Conservation (phyloP, 2,113 vertebrate genomes). For the Melanostigma gelatinosum region DNA sequence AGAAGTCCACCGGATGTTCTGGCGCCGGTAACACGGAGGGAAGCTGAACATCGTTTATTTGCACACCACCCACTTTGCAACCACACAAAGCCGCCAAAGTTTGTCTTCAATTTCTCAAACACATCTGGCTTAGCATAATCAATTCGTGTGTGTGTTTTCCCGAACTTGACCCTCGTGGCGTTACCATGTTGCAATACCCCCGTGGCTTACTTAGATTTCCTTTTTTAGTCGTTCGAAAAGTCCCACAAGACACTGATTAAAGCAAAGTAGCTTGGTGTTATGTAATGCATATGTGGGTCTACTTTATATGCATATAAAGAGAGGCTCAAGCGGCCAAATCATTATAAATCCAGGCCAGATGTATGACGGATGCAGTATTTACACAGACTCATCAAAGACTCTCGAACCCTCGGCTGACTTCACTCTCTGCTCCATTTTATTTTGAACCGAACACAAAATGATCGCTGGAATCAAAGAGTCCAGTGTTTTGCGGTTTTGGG, state of each 20-base stretch:
- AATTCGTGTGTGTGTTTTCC: neutral
- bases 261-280: neutral
- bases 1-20: too few relatives aligned
- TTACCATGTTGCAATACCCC: neutral
- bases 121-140: neutral
- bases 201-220: constrained; percentile 14
- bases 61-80: neutral
- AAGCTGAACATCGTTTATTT: neutral
- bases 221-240: constrained; percentile 1
- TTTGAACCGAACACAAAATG: constrained; percentile 24
- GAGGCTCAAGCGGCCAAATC: neutral
- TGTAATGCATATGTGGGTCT: constrained; percentile 5
- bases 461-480: constrained; percentile 52
- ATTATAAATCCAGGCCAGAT: neutral
- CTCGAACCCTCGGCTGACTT: neutral
- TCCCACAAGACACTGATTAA: constrained; percentile 15
- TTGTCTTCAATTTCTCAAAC: neutral
- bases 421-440: constrained; percentile 14
- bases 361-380: neutral
- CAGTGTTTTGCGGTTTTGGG: constrained; percentile 44
- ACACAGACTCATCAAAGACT: constrained; percentile 26
- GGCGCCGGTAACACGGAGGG: too few relatives aligned
- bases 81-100: neutral
- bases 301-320: neutral
- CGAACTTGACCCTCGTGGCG: neutral